Conservation (phyloP, 2,113 vertebrate genomes). For the Nerophis ophidion region DNA sequence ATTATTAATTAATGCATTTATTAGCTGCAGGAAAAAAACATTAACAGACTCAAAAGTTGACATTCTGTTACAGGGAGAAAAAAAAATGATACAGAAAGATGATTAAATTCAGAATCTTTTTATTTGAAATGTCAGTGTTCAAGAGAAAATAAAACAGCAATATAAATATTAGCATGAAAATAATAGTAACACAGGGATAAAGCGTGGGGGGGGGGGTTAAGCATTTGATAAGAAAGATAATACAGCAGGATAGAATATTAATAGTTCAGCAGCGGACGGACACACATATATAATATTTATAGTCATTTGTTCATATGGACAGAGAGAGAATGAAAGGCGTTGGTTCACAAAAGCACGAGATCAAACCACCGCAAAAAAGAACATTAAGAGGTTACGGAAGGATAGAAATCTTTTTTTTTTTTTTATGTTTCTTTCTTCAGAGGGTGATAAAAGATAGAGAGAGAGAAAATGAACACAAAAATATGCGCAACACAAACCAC, state of each 20-base stretch:
- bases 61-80: not conserved
- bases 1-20: not conserved
- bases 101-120: conserved; percentile 84
- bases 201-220: conserved; percentile 69
- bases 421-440: conserved; percentile 59
- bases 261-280: conserved; percentile 84
- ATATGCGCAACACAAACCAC: conserved; percentile 76
- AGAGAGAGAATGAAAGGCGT: conserved; percentile 79
- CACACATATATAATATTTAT: conserved; percentile 78
- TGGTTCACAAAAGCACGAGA: conserved; percentile 82
- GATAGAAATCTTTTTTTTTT: conserved; percentile 63
- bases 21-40: not conserved
- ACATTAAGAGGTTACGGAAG: conserved; percentile 70
- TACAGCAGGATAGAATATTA: conserved; percentile 86
- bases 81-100: conserved; percentile 17
- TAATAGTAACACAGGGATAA: conserved; percentile 86
- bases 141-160: conserved; percentile 93
- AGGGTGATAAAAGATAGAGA: conserved; percentile 68
- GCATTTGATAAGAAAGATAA: conserved; percentile 88
- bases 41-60: not conserved
- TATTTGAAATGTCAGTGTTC: conserved; percentile 90
- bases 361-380: conserved; percentile 75
- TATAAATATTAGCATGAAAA: conserved; percentile 99
- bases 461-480: conserved; percentile 74
- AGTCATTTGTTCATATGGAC: conserved; percentile 76